phyloP scores from a whole-genome alignment of 1,140 invertebrate genomes.

The Dreissena polymorpha region DNA sequence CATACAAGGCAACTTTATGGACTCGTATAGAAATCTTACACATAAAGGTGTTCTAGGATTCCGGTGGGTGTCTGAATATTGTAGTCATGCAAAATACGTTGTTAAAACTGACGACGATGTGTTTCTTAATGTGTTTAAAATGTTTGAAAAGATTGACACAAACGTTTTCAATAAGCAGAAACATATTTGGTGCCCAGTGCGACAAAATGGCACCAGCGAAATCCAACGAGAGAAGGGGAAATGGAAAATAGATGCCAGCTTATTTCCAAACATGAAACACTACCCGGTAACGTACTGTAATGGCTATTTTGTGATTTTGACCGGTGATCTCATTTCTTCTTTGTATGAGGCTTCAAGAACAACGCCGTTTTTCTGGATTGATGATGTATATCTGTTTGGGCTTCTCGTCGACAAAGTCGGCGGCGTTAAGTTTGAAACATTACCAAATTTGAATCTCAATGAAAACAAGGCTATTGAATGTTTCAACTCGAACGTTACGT shows the following conservation, averaged over 20 bases:
- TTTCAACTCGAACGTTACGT: constrained; percentile 28
- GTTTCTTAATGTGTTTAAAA: constrained; percentile 78
- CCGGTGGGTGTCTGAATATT: constrained; percentile 87
- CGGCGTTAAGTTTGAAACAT: constrained; percentile 34
- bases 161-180: constrained; percentile 33
- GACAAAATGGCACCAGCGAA: constrained; percentile 54
- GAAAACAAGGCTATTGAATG: constrained; percentile 34
- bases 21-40: constrained; percentile 91
- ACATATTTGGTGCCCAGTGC: constrained; percentile 44
- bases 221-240: constrained; percentile 66
- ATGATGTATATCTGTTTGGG: constrained; percentile 79
- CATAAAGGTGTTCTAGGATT: constrained; percentile 92
- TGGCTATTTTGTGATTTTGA: constrained; percentile 77
- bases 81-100: constrained; percentile 83
- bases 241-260: constrained; percentile 67
- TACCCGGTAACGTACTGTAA: constrained; percentile 76
- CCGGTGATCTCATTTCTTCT: constrained; percentile 74
- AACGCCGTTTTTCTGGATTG: constrained; percentile 78
- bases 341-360: constrained; percentile 71
- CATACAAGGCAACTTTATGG: constrained; percentile 88
- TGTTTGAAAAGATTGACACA: constrained; percentile 60
- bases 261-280: constrained; percentile 59
- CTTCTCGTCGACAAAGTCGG: constrained; percentile 67
- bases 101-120: constrained; percentile 82
- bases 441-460: constrained; percentile 39